Evolutionary conservation across 2,888 invertebrate genomes (phyloP).

Genomic region (Platynereis dumerilii): DNA sequence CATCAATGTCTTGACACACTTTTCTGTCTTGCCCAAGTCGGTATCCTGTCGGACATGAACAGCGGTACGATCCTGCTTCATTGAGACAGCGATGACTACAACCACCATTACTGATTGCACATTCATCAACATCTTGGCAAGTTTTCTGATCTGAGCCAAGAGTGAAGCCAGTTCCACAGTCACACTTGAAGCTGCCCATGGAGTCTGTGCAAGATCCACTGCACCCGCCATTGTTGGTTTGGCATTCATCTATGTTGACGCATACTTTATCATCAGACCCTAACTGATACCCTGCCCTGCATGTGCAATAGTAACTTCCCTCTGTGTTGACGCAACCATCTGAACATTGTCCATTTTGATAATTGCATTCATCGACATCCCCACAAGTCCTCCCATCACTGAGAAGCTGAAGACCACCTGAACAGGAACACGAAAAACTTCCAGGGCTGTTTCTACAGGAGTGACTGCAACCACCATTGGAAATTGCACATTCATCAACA

Average conservation of each 20-base stretch:
- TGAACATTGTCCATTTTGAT: constrained; percentile 1
- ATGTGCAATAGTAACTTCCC: not conserved
- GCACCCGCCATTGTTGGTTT: constrained; percentile 3
- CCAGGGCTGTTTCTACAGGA: not conserved
- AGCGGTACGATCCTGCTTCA: not conserved
- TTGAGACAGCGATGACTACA: not conserved
- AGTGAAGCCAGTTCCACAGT: not conserved
- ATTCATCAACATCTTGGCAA: constrained; percentile 6
- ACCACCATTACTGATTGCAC: not conserved
- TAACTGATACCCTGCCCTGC: not conserved
- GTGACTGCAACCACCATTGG: not conserved
- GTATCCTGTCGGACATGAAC: not conserved
- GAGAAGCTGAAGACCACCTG: not conserved
- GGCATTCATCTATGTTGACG: not conserved
- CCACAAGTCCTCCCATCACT: not conserved
- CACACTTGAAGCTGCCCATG: not conserved
- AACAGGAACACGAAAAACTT: not conserved
- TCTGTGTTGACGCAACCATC: not conserved
- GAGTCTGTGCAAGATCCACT: not conserved
- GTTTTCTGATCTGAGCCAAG: not conserved
- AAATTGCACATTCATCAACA: constrained; percentile 1
- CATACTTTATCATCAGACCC: not conserved
- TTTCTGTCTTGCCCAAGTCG: not conserved
- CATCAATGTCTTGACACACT: not conserved
- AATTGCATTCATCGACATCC: constrained; percentile 2